Evolutionary conservation across 2,888 invertebrate genomes (phyloP).

Genomic region (Boloria euphrosyne): DNA sequence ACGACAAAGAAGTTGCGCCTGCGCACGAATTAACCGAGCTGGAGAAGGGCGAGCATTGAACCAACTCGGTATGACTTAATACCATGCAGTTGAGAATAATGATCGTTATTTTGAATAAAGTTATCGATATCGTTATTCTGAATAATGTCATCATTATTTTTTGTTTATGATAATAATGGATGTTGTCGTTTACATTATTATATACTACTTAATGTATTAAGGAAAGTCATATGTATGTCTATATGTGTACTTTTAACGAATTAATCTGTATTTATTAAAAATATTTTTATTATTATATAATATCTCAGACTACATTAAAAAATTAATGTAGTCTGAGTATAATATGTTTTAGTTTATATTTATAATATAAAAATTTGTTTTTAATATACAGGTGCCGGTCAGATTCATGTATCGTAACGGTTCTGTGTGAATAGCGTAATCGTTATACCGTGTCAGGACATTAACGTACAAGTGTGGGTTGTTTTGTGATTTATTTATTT

Average conservation of each 20-base stretch:
- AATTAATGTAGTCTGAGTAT: too few relatives aligned
- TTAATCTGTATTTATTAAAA: not conserved
- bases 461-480: slow-evolving; percentile 38
- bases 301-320: too few relatives aligned
- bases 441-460: slow-evolving; percentile 54
- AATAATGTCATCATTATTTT: not conserved
- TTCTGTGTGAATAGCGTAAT: slow-evolving; percentile 56
- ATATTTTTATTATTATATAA: too few relatives aligned
- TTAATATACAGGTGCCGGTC: not conserved
- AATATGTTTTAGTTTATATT: not conserved
- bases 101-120: not conserved
- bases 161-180: too few relatives aligned
- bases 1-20: slow-evolving; percentile 73
- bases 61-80: slow-evolving; percentile 20
- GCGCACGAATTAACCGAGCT: slow-evolving; percentile 86
- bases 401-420: slow-evolving; percentile 38
- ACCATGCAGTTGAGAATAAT: not conserved
- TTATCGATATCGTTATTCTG: not conserved
- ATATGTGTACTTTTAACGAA: not conserved
- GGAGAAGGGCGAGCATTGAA: slow-evolving; percentile 77
- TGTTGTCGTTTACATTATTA: too few relatives aligned
- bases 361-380: not conserved
- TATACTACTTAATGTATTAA: too few relatives aligned
- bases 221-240: not conserved
- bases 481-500: slow-evolving; percentile 42